These are phyloP conservation scores for Maconellicoccus hirsutus DNA, from an alignment of 1,140 invertebrate species.

Conservation along the genomic window DNA sequence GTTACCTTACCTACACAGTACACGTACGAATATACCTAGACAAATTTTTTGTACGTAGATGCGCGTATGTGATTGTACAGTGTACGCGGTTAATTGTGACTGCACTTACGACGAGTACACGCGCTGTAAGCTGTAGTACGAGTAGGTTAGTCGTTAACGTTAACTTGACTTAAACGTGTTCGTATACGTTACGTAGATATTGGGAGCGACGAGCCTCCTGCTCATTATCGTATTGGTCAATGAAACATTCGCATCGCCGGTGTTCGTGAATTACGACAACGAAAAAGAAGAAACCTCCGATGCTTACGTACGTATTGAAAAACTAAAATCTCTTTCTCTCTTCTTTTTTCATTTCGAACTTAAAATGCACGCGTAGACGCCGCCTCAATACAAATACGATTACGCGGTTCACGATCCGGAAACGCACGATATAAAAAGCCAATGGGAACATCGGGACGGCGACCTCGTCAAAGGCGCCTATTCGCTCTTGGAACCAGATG, in stretches of 20 bases:
- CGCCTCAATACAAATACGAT: constrained; percentile 41
- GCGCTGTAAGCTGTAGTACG: too few species aligned
- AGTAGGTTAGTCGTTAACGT: too few species aligned
- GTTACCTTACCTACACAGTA: too few species aligned
- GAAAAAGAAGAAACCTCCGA: constrained; percentile 9
- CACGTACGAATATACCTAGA: too few species aligned
- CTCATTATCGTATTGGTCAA: neutral
- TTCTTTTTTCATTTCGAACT: too few species aligned
- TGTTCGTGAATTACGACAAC: neutral
- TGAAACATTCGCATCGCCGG: neutral
- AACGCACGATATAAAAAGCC: constrained; percentile 41
- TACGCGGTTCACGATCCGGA: constrained; percentile 44
- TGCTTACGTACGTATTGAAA: neutral
- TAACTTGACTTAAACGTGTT: too few species aligned
- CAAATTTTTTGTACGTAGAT: too few species aligned
- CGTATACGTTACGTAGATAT: neutral
- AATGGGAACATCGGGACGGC: constrained; percentile 40
- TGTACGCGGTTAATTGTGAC: too few species aligned
- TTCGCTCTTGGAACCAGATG: constrained; percentile 39
- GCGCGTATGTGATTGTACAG: too few species aligned
- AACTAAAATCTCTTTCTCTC: too few species aligned
- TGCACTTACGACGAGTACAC: too few species aligned
- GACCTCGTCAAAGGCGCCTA: constrained; percentile 43
- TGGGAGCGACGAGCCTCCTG: neutral
- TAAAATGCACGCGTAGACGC: constrained; percentile 27